A percentile compares a stretch with the other conserved stretches of the same genome.
phyloP scores from a whole-genome alignment of 1,140 invertebrate species.

The Adoxophyes honmai region DNA sequence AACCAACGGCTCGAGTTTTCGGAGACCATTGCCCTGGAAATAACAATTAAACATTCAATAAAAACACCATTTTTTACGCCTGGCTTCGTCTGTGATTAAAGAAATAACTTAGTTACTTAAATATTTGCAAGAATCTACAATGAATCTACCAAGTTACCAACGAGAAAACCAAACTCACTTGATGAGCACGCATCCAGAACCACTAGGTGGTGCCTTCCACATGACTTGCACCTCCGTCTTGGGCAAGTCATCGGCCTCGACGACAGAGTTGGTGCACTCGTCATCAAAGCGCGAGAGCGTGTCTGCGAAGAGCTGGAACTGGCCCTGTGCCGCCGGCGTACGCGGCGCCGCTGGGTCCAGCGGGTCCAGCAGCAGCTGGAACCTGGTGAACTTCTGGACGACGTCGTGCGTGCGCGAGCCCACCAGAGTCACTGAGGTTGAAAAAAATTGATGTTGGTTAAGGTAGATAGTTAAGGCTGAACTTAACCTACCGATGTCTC shows the following conservation, averaged over 20 bases:
- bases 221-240: conserved; percentile 93
- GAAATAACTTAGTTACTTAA: too few relatives aligned
- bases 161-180: too few relatives aligned
- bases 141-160: too few relatives aligned
- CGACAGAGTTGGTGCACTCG: conserved; percentile 91
- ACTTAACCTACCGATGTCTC: too few relatives aligned
- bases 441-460: too few relatives aligned
- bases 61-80: too few relatives aligned
- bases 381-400: conserved; percentile 89
- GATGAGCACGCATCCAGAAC: conserved; percentile 91
- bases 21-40: conserved; percentile 90
- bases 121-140: too few relatives aligned
- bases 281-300: conserved; percentile 88
- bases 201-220: conserved; percentile 91
- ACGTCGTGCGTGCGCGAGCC: conserved; percentile 84
- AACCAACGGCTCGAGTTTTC: conserved; percentile 91
- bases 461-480: too few relatives aligned
- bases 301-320: conserved; percentile 90
- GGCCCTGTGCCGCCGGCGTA: conserved; percentile 79
- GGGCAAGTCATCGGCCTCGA: conserved; percentile 85
- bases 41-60: conserved; percentile 16
- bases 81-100: too few relatives aligned
- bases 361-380: conserved; percentile 88
- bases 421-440: conserved; percentile 87
- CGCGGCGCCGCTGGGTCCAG: conserved; percentile 65